These are phyloP conservation scores for Accipiter cooperii DNA, from an alignment of 2,113 vertebrate species.

Conservation along the genomic window DNA sequence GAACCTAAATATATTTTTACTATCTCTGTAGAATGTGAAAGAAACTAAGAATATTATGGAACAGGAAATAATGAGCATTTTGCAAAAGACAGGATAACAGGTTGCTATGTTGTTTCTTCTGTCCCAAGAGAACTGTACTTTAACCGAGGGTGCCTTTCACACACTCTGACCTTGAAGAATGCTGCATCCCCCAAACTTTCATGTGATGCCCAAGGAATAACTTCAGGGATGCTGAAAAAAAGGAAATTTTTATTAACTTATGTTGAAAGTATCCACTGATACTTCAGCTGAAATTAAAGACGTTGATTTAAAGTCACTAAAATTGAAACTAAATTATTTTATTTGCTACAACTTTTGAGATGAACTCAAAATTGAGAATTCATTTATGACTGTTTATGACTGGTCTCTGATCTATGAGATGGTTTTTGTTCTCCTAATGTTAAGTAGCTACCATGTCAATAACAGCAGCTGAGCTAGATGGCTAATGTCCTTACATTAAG, in stretches of 20 bases:
- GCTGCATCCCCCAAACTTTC: not conserved
- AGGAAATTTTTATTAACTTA: not conserved
- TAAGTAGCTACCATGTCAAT: not conserved
- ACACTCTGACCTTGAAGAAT: not conserved
- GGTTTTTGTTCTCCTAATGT: not conserved
- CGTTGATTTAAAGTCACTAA: not conserved
- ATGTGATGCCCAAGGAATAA: not conserved
- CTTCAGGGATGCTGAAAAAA: not conserved
- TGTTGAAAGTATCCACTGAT: not conserved
- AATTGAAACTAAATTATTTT: not conserved
- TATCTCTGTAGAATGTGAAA: not conserved
- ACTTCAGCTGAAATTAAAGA: not conserved
- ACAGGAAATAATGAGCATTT: not conserved
- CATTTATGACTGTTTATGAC: not conserved
- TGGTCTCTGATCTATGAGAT: not conserved
- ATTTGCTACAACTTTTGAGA: not conserved
- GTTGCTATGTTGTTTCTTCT: not conserved
- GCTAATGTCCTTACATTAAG: not conserved
- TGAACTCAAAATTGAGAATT: not conserved
- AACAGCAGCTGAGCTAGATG: not conserved
- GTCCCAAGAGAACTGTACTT: not conserved
- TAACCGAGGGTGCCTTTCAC: not conserved
- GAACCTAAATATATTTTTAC: not conserved
- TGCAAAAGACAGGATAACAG: not conserved
- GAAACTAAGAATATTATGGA: not conserved